Evolutionary conservation across 2,888 invertebrate species (phyloP).

Genomic region (Anoplius nigerrimus): DNA sequence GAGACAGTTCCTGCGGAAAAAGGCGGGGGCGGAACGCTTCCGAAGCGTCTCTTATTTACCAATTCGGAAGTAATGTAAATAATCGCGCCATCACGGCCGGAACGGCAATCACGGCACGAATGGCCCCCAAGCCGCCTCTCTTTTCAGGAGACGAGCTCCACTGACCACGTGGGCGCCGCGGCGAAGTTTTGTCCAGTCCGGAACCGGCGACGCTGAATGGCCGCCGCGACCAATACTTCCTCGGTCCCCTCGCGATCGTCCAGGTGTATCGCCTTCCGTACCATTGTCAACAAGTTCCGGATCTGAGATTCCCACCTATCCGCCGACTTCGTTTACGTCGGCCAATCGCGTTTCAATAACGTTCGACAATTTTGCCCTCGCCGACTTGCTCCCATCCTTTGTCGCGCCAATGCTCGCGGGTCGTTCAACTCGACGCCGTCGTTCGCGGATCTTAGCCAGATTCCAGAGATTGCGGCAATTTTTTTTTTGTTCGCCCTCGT

Average conservation of each 20-base stretch:
- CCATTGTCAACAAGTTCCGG: conserved; percentile 73
- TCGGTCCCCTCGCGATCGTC: conserved; percentile 60
- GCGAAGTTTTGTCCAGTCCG: conserved; percentile 60
- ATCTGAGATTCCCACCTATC: conserved; percentile 61
- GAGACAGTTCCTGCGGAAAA: conserved; percentile 40
- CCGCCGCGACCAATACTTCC: conserved; percentile 46
- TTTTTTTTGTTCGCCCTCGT: too few relatives aligned
- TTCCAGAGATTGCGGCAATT: too few relatives aligned
- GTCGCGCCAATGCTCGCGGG: background rate
- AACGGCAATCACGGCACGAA: conserved; percentile 58
- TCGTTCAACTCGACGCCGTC: background rate
- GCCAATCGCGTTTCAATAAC: conserved; percentile 37
- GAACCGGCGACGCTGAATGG: conserved; percentile 8
- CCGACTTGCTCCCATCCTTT: background rate
- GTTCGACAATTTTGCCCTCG: conserved; percentile 12
- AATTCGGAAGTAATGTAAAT: conserved; percentile 70
- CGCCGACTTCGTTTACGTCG: conserved; percentile 23
- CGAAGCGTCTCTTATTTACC: conserved; percentile 55
- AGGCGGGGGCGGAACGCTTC: conserved; percentile 48
- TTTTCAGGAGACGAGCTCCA: conserved; percentile 73
- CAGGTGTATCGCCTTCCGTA: conserved; percentile 75
- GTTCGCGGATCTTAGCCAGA: too few relatives aligned
- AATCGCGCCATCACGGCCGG: conserved; percentile 51
- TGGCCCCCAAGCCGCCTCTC: conserved; percentile 44
- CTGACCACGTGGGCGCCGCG: conserved; percentile 63